phyloP scores from a whole-genome alignment of 1,140 invertebrate species.

The Aphis gossypii region DNA sequence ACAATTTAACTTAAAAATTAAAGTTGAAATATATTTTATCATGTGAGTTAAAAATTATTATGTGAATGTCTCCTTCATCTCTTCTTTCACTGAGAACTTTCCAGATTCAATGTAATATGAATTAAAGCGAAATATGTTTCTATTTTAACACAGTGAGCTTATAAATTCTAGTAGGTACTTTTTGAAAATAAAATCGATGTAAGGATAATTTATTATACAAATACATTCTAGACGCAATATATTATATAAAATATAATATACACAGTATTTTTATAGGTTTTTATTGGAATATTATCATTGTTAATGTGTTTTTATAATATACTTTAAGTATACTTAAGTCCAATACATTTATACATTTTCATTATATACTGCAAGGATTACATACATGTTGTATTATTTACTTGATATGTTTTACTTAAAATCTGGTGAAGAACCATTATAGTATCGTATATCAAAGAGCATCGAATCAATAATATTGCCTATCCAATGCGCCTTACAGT shows the following conservation, averaged over 20 bases:
- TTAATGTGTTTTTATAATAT: not conserved
- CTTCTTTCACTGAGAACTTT: not conserved
- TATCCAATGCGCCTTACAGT: constrained; percentile 43
- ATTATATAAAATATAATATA: not conserved
- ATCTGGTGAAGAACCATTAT: constrained; percentile 14
- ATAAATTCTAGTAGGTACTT: not conserved
- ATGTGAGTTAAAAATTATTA: not conserved
- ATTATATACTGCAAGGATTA: not conserved
- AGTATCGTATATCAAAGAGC: constrained; percentile 24
- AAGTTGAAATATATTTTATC: not conserved
- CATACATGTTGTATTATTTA: not conserved
- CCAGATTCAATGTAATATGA: not conserved
- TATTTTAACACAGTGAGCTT: not conserved
- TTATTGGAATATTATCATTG: not conserved
- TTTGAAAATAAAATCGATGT: not conserved
- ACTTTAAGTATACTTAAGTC: not conserved
- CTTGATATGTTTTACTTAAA: not conserved
- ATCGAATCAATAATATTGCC: constrained; percentile 46
- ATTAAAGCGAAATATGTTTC: not conserved
- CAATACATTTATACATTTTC: constrained; percentile 26
- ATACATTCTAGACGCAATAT: constrained; percentile 3
- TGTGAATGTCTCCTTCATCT: not conserved
- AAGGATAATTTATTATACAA: not conserved
- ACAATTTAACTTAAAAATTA: not conserved
- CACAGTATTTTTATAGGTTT: not conserved